Evolutionary conservation across 2,797 vertebrate species (phyloP), one percentile per base, ranked within the genome.

Genomic region (Ciconia nigra): DNA sequence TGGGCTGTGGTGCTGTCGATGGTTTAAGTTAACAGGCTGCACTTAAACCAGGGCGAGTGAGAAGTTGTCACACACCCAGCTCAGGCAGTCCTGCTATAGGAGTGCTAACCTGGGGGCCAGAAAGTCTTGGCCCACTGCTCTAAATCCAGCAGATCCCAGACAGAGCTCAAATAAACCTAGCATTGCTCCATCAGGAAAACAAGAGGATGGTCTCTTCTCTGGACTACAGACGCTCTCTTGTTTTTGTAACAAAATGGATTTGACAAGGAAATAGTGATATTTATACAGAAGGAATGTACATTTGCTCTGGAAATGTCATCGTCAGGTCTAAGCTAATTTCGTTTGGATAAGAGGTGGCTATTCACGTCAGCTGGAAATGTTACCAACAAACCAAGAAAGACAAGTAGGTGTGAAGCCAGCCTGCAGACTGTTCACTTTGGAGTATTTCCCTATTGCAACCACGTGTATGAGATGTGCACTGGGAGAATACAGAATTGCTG

Each of bases 161-260:
- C n/a, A 79, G 29, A 66, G 2, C 29, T 82, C 31, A 5, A 1
- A 57, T 65, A 81, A 88, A 66, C 1, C 1, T 6, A 24, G 10
- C 49, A 21, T 14, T 10, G 4, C 18, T 62, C 52, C 5, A 1
- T 28, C 44, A 66, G 57, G 26, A 22, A 89, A 65, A 44, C 35
- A 21, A 37, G 35, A 57, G 22, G 19, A 19, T 9, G 2, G 20
- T 55, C 31, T 69, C 33, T 52, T 74, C 37, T 72, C 51, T 44
- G 44, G 35, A 55, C 16, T 26, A 41, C 16, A 17, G 0, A 54
- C 3, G 1, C 19, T 33, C 51, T 85, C 35, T 58, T 1, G 0
- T 44, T 12, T 5, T 73, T 42, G 28, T 69, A 73, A 49, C 51
- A 76, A 84, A 71, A 73, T 11, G 11, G n/a, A 22, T 73, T 79